These are phyloP conservation scores for Neopipo cinnamomea DNA, from an alignment of 2,113 vertebrate species.

Conservation along the genomic window DNA sequence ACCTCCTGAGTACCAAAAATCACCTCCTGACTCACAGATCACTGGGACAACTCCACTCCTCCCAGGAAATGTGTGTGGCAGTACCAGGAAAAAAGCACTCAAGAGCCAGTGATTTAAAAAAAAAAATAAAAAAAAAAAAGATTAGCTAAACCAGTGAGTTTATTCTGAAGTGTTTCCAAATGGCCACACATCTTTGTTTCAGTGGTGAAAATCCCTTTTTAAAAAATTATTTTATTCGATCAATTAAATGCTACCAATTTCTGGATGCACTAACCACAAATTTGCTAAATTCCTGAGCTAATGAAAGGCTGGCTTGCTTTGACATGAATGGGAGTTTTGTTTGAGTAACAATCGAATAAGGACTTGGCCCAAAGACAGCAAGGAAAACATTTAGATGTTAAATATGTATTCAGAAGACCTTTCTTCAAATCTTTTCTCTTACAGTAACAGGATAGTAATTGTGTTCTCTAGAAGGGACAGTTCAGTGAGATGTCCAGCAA, in stretches of 20 bases:
- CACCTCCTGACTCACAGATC: not conserved
- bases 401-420: conserved; percentile 65
- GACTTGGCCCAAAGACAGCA: conserved; percentile 64
- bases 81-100: not conserved
- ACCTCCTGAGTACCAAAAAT: not conserved
- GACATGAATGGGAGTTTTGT: conserved; percentile 71
- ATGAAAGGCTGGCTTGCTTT: conserved; percentile 64
- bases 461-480: conserved; percentile 11
- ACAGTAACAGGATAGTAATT: conserved; percentile 42
- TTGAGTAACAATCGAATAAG: conserved; percentile 61
- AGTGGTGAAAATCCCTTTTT: conserved; percentile 21
- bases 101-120: not conserved
- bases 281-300: conserved; percentile 66
- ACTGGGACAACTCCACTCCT: not conserved
- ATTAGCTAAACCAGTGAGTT: not conserved
- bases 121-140: not conserved
- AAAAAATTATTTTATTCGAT: conserved; percentile 53
- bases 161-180: conserved; percentile 44
- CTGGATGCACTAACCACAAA: conserved; percentile 59
- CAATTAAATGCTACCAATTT: conserved; percentile 56
- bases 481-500: conserved; percentile 2
- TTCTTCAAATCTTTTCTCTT: conserved; percentile 38
- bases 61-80: not conserved
- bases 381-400: conserved; percentile 67
- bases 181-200: not conserved